Percentiles rank a stretch among this genome's conserved stretches.
Evolutionary conservation across 2,888 invertebrate genomes (phyloP).

Genomic region (Tachina fera): DNA sequence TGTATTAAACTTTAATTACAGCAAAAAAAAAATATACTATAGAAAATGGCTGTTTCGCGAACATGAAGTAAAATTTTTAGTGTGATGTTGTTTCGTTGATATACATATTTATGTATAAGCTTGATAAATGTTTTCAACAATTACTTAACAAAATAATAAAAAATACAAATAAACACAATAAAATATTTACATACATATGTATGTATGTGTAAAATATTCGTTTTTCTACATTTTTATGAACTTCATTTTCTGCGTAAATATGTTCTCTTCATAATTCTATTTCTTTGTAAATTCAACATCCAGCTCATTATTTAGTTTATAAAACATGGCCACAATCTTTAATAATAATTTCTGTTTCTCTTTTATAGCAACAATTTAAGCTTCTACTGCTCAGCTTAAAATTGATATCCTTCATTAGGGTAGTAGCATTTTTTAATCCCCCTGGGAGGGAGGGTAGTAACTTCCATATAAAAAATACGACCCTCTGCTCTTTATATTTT

Average conservation of each 20-base stretch:
- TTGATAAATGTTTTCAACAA: slow-evolving; percentile 79
- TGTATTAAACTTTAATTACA: no score
- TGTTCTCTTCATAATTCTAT: not conserved
- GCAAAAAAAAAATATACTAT: not conserved
- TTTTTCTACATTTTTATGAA: slow-evolving; percentile 23
- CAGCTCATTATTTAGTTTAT: slow-evolving; percentile 53
- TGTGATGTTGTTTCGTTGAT: slow-evolving; percentile 78
- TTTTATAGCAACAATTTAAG: slow-evolving; percentile 59
- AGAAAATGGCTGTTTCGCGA: slow-evolving; percentile 4
- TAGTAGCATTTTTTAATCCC: slow-evolving; percentile 71
- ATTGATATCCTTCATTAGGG: slow-evolving; percentile 80
- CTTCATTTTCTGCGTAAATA: slow-evolving; percentile 29
- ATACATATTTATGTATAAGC: slow-evolving; percentile 75
- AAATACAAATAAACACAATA: not conserved
- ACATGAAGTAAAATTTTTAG: slow-evolving; percentile 17
- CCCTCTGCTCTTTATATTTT: slow-evolving; percentile 16
- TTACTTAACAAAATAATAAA: slow-evolving; percentile 68
- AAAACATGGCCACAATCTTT: slow-evolving; percentile 68
- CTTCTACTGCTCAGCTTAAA: slow-evolving; percentile 73
- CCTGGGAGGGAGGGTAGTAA: slow-evolving; percentile 49
- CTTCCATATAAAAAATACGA: slow-evolving; percentile 8
- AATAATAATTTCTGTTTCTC: slow-evolving; percentile 28
- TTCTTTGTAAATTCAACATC: not conserved
- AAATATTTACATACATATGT: not conserved
- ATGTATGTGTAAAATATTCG: no score